phyloP scores from a whole-genome alignment of 2,113 vertebrate genomes.

The Lepisosteus osseus region DNA sequence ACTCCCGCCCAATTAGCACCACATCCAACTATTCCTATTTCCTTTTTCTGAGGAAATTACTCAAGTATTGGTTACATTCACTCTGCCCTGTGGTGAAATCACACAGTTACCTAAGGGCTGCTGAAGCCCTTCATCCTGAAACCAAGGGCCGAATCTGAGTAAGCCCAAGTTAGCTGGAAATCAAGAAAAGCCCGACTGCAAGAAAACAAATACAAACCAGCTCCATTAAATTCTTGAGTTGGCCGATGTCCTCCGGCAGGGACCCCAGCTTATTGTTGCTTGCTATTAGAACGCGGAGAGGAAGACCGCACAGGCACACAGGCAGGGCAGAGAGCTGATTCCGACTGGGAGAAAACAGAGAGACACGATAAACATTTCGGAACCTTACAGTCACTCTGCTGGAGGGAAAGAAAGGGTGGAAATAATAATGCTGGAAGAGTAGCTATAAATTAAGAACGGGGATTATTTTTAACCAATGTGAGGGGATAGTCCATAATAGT shows the following conservation, averaged over 20 bases:
- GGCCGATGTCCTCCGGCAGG: slow-evolving; percentile 86
- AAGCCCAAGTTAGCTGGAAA: neutral
- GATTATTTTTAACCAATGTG: no score
- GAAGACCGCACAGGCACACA: slow-evolving; percentile 86
- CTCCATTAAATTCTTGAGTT: slow-evolving; percentile 89
- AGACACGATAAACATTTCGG: slow-evolving; percentile 36
- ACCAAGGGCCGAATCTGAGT: slow-evolving; percentile 4
- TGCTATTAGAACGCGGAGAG: slow-evolving; percentile 90
- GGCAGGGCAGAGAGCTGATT: slow-evolving; percentile 89
- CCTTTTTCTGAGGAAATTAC: neutral
- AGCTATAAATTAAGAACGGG: no score
- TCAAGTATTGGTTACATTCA: neutral
- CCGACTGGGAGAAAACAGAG: slow-evolving; percentile 71
- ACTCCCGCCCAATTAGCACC: neutral
- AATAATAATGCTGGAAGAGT: no score
- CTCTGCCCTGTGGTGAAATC: slow-evolving; percentile 2
- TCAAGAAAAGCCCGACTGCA: neutral
- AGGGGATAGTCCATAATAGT: no score
- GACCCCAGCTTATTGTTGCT: slow-evolving; percentile 96
- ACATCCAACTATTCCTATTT: neutral
- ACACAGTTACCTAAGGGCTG: slow-evolving; percentile 3
- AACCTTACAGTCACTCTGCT: neutral
- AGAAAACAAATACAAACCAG: slow-evolving; percentile 70
- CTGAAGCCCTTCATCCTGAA: neutral
- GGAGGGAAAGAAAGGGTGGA: no score